Percentiles rank a stretch among this genome's conserved stretches.
phyloP scores from a whole-genome alignment of 1,140 invertebrate genomes.

The Brachionus manjavacas region DNA sequence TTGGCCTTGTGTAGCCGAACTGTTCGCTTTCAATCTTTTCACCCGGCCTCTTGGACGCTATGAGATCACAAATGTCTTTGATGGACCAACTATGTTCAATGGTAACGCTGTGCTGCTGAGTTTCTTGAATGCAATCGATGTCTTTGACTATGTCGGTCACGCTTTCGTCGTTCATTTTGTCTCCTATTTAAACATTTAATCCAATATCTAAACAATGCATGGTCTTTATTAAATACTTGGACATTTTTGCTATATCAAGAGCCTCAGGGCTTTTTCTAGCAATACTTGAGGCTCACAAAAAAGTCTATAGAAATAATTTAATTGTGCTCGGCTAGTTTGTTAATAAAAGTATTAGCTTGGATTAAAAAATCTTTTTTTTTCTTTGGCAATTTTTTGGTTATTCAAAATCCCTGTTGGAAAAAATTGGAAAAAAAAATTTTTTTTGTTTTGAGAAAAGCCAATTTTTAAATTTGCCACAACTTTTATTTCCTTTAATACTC shows the following conservation, averaged over 20 bases:
- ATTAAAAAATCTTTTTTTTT: not conserved
- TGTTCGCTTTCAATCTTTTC: slow-evolving; percentile 41
- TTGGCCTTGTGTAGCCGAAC: not conserved
- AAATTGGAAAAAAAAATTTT: not conserved
- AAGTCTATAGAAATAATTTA: not conserved
- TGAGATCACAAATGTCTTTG: not conserved
- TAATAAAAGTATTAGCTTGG: not conserved
- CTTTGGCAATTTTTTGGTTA: not conserved
- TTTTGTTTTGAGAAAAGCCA: not conserved
- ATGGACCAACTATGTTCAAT: slow-evolving; percentile 35
- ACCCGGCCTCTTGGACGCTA: not conserved
- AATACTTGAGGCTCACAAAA: too few species aligned
- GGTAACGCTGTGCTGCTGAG: slow-evolving; percentile 4
- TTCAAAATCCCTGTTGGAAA: not conserved
- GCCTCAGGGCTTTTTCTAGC: not conserved
- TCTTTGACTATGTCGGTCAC: slow-evolving; percentile 7
- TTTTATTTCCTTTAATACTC: not conserved
- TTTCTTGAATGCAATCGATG: slow-evolving; percentile 28
- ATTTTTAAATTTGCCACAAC: not conserved
- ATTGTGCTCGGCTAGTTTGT: too few species aligned
- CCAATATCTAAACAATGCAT: not conserved
- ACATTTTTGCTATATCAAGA: not conserved
- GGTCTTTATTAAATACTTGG: not conserved
- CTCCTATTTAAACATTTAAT: not conserved
- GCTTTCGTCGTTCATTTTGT: not conserved